These are phyloP conservation scores for Vulpes lagopus DNA, from an alignment of 2,113 vertebrate genomes.

Conservation along the genomic window DNA sequence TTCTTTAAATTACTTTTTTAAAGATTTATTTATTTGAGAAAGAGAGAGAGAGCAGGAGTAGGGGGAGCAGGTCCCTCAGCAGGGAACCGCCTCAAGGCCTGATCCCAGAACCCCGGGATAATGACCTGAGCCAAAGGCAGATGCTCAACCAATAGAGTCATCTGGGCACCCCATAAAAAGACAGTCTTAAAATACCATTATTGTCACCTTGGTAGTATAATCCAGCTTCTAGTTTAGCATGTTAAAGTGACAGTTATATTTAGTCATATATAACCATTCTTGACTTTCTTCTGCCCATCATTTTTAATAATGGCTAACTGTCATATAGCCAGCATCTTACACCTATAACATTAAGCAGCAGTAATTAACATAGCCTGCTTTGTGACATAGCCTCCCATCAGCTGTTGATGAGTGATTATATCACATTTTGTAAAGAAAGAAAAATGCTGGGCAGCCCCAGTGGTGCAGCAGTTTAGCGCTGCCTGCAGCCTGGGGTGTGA, in stretches of 20 bases:
- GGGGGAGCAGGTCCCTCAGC: neutral
- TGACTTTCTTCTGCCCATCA: neutral
- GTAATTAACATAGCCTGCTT: neutral
- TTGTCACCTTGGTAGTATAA: neutral
- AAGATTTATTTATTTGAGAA: neutral
- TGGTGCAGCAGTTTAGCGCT: no score
- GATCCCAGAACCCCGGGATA: neutral
- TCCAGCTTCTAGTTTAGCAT: constrained; percentile 40
- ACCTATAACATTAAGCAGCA: neutral
- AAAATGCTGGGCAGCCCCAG: neutral
- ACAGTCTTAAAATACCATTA: constrained; percentile 14
- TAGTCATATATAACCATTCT: neutral
- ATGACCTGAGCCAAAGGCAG: neutral
- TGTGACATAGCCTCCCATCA: neutral
- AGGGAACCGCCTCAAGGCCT: neutral
- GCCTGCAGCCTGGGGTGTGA: no score
- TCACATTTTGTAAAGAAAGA: constrained; percentile 9
- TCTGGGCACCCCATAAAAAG: neutral
- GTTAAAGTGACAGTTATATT: constrained; percentile 11
- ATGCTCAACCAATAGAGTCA: neutral
- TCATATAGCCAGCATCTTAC: neutral
- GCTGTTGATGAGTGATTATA: neutral
- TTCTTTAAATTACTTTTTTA: neutral
- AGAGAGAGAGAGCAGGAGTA: neutral
- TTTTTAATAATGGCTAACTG: constrained; percentile 34